Base-by-base conservation (phyloP, 2,888 invertebrate species). In the Serripes groenlandicus region DNA sequence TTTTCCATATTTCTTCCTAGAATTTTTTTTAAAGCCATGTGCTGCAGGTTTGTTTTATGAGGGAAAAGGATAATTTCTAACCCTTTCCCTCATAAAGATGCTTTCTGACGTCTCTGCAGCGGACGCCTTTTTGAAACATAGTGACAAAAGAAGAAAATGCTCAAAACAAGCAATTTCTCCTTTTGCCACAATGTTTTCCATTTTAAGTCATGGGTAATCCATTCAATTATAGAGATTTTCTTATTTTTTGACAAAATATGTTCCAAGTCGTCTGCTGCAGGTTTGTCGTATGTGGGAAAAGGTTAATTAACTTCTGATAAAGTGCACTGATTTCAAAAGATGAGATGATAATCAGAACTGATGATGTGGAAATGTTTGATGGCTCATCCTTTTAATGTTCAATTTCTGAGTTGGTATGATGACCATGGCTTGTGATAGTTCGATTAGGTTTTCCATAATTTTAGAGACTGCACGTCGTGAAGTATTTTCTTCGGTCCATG, bases 401-500 rank as follows among this genome's bases (percentile, higher is more conserved):
- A n/a, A 66, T 66, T 42, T 66, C 26, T 26, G 42, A 42, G 42
- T 42, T 37, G 23, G 26, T 66, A 66, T 66, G 66, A 66, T 42
- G 66, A 66, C 23, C 42, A 66, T 66, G 42, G 35, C 66, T 42
- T 42, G 66, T 66, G 66, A 66, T 66, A 42, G 37, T 66, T 66
- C 66, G 66, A 66, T 66, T 66, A 66, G 66, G 23, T 35, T 66
- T 66, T 66, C 66, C 66, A 66, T 66, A 66, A 66, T 66, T 66
- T 42, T 32, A 42, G 42, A 26, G 66, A 42, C 66, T 66, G 37
- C 66, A 66, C 42, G 66, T 66, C 66, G 66, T 23, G 66, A 42
- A 35, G 28, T 26, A 66, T 66, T 42, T 26, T 66, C 28, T 42
- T 23, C 28, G 66, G 66, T 66, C 28, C 28, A 35, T 66, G 42